phyloP scores from a whole-genome alignment of 2,797 vertebrate species.

The Diceros bicornis region DNA sequence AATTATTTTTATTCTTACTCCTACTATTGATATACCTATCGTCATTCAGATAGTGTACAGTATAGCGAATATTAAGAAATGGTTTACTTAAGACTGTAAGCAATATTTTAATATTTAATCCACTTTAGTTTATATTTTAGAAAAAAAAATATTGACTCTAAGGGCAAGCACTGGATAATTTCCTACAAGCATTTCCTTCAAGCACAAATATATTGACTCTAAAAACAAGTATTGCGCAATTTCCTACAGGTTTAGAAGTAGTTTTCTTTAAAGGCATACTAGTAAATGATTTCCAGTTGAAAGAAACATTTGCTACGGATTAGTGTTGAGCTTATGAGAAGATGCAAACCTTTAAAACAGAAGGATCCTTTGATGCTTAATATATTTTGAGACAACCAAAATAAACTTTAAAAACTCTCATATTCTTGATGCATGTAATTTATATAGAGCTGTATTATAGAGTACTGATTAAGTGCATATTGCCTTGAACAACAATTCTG shows the following conservation, averaged over 20 bases:
- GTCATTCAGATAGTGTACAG: not conserved
- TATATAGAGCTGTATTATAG: not conserved
- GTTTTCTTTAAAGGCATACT: not conserved
- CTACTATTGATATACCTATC: not conserved
- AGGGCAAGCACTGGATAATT: not conserved
- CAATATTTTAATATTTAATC: not conserved
- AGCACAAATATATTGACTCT: not conserved
- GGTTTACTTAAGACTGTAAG: not conserved
- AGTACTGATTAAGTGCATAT: not conserved
- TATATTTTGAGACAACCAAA: not conserved
- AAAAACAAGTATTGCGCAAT: not conserved
- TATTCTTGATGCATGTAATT: not conserved
- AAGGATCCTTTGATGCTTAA: not conserved
- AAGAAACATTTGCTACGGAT: slow-evolving; percentile 12
- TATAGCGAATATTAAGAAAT: not conserved
- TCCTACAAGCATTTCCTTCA: not conserved
- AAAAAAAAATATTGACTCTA: not conserved
- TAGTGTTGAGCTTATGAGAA: not conserved
- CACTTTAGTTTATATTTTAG: not conserved
- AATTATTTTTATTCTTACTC: not conserved
- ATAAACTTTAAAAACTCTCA: not conserved
- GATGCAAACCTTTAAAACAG: not conserved
- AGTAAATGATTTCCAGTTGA: not conserved
- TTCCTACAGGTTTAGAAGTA: not conserved
- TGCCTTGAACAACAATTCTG: not conserved